A percentile compares a stretch with the other conserved stretches of the same genome.
These are phyloP conservation scores for Zoroaster sp. DNA, from an alignment of 53 echinoderm and acorn worm species.

Conservation along the genomic window DNA sequence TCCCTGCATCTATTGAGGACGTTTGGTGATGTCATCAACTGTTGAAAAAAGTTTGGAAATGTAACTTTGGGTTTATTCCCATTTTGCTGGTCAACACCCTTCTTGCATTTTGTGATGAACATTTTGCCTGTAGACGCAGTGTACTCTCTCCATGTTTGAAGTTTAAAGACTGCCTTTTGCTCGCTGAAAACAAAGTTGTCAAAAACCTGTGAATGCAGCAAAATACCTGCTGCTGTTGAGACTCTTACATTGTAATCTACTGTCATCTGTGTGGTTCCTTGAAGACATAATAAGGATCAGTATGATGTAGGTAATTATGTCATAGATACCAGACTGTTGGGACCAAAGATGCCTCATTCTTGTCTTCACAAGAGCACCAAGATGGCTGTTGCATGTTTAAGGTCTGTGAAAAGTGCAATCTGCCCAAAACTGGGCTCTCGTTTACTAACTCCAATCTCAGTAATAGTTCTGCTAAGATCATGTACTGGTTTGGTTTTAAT, in stretches of 20 bases:
- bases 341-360: neutral
- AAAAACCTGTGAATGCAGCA: neutral
- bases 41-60: neutral
- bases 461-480: neutral
- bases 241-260: neutral
- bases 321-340: neutral
- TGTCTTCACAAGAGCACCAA: too few relatives aligned
- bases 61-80: neutral
- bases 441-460: neutral
- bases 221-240: neutral
- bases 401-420: neutral
- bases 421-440: neutral
- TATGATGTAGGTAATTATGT: neutral
- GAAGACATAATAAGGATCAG: neutral
- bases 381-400: neutral
- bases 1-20: too few relatives aligned
- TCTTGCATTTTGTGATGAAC: too few relatives aligned
- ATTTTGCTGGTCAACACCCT: neutral
- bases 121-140: too few relatives aligned
- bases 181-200: neutral
- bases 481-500: neutral
- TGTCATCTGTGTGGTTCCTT: neutral
- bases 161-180: neutral
- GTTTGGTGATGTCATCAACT: neutral
- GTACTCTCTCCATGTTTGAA: too few relatives aligned